Conservation (phyloP, 2,113 vertebrate species). For the Oreochromis tanganicae region DNA sequence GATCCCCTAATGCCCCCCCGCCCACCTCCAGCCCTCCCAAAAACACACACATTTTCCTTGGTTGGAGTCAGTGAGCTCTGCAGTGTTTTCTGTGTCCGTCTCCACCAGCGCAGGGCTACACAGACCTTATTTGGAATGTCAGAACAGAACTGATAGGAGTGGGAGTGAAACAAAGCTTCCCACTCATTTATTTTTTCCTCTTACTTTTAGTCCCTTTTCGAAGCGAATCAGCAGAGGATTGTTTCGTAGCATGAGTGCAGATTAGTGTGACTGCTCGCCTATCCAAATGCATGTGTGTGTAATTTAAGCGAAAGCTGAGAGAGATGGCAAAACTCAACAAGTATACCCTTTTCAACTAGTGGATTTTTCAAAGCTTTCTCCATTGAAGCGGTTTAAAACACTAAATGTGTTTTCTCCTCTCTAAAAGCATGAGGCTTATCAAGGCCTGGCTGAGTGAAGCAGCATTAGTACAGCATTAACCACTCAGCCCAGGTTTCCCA, state of each 20-base stretch:
- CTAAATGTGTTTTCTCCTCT: conserved; percentile 48
- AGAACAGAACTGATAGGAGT: conserved; percentile 66
- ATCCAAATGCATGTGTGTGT: conserved; percentile 19
- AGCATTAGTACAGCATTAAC: conserved; percentile 68
- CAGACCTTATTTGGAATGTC: conserved; percentile 74
- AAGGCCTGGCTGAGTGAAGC: conserved; percentile 53
- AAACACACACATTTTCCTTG: conserved; percentile 40
- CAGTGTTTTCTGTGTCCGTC: conserved; percentile 49
- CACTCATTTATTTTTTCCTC: conserved; percentile 53
- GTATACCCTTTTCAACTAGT: conserved; percentile 26
- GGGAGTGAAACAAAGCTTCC: conserved; percentile 65
- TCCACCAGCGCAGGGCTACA: conserved; percentile 46
- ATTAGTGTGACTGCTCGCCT: conserved; percentile 28
- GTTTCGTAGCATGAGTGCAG: conserved; percentile 21
- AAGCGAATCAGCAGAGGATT: conserved; percentile 11
- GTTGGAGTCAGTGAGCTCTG: conserved; percentile 49
- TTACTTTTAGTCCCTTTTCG: conserved; percentile 34
- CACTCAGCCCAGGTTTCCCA: conserved; percentile 65
- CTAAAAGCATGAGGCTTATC: conserved; percentile 59
- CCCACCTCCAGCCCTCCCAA: not conserved
- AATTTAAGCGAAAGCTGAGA: conserved; percentile 37
- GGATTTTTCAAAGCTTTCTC: conserved; percentile 35
- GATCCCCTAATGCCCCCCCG: not conserved
- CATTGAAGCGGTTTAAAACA: conserved; percentile 47
- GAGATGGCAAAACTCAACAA: conserved; percentile 49